Base-by-base conservation (phyloP, 2,113 vertebrate genomes). In the Passer montanus region DNA sequence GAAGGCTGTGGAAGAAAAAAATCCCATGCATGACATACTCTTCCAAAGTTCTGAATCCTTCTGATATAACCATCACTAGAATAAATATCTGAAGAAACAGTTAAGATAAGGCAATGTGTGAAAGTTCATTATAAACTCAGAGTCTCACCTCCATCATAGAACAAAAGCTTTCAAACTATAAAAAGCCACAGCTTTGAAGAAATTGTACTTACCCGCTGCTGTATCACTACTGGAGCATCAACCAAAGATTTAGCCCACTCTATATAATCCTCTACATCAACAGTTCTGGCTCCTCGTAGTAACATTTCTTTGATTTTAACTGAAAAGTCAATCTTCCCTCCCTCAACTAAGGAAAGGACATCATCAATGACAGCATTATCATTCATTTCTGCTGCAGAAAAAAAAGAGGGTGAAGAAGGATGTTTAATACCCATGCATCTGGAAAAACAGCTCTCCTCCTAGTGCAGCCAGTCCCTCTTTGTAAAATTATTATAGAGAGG, bases 261-360 rank as follows among this genome's bases (percentile, higher is more conserved):
- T 52, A 97, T 67, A 49, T 98, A 99, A 17, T 98, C 98, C 1
- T 27, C 46, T 6, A 97, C 3, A 76, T 99, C 93, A 94, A 99
- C 66, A 1, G 19, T 16, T 5, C 95, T 97, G 1, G 93, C 60
- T 78, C 60, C 96, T 33, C 62, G 87, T 27, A 98, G 59, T 70
- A 98, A 95, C 43, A 98, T 97, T 95, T 98, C 99, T 88, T 98
- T 98, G 96, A 99, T 97, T n/a, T 94, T 52, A 24, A 90, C 75
- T 46, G 98, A 98, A 37, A 97, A 94, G 23, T 89, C 78, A 21
- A 96, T 50, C 37, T 93, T 97, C 6, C 99, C 99, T 90, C 99
- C 99, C 66, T 96, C 98, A 69, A 99, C 98, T 33, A 98, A 81
- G 14, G 98, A 98, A 90, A 99, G 83, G 11, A 99, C 97, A 47